These are phyloP conservation scores for Ferrisia virgata DNA, from an alignment of 2,888 invertebrate species.

Conservation along the genomic window DNA sequence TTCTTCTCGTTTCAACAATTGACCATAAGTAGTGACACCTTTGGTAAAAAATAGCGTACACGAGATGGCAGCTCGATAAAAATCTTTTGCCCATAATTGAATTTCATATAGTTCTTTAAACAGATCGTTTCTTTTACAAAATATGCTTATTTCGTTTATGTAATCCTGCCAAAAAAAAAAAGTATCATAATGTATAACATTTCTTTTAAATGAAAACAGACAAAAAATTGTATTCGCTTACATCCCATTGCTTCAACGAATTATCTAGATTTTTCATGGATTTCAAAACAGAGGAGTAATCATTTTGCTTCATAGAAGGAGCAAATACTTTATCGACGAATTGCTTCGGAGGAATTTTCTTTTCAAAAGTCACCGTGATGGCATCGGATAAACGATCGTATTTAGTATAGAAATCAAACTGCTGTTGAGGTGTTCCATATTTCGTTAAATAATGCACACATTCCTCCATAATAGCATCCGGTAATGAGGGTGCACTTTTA, in stretches of 20 bases:
- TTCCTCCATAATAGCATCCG: slow-evolving; percentile 61
- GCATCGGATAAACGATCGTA: slow-evolving; percentile 66
- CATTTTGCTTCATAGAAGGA: slow-evolving; percentile 65
- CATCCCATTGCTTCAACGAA: slow-evolving; percentile 68
- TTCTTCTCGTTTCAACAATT: slow-evolving; percentile 58
- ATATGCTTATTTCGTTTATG: slow-evolving; percentile 62
- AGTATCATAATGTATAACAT: not conserved
- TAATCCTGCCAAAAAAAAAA: slow-evolving; percentile 32
- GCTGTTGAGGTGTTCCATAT: slow-evolving; percentile 73
- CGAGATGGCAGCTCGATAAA: slow-evolving; percentile 73
- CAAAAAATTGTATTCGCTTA: slow-evolving; percentile 49
- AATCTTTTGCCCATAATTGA: slow-evolving; percentile 69
- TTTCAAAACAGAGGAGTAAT: slow-evolving; percentile 59
- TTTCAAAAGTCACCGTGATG: slow-evolving; percentile 66
- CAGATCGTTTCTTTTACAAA: slow-evolving; percentile 66
- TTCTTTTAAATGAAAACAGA: not conserved
- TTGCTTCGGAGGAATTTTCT: slow-evolving; percentile 65
- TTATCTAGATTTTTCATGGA: slow-evolving; percentile 65
- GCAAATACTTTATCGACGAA: slow-evolving; percentile 72
- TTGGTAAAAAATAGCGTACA: slow-evolving; percentile 73
- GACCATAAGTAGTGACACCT: slow-evolving; percentile 59
- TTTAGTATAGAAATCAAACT: slow-evolving; percentile 72
- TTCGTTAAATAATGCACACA: slow-evolving; percentile 76
- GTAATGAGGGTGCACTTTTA: slow-evolving; percentile 25
- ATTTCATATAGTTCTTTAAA: slow-evolving; percentile 71